Evolutionary conservation across 2,113 vertebrate species (phyloP), one percentile per base, ranked within the genome.

Genomic region (Rhinopomastus cyanomelas): DNA sequence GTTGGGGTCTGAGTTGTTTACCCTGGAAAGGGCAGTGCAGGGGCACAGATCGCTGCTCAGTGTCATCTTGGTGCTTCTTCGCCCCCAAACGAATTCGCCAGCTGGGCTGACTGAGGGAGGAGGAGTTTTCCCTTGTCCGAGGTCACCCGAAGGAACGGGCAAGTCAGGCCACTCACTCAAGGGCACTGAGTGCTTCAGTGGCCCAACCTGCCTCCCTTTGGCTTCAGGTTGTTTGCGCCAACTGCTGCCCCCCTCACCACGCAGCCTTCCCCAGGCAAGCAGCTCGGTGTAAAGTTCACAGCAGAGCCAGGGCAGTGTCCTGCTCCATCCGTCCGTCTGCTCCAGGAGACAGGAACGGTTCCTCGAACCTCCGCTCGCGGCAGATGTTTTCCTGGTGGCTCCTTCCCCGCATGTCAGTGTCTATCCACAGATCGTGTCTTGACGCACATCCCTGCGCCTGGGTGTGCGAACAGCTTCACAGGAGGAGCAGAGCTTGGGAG

Each of bases 51-150:
- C 95, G 93, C 94, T 96, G 84, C 94, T 87, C 93, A 96, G 78
- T 97, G 97, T 97, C 96, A 96, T 96, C 86, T 93, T 92, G 86
- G 90, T 93, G 87, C 80, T 88, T 95, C 81, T 95, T 92, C 60
- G 75, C 57, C 53, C 79, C 75, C 81, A 78, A 73, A 96, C 89
- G 95, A 93, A 93, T 97, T 96, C 80, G 29, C 95, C 94, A 94
- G 80, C 93, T 95, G 95, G 89, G 82, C 48, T 76, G 88, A 93
- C 34, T 94, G 77, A 95, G 68, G 67, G 94, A 96, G 92, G 94
- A 67, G 85, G 94, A 96, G 97, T 96, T 95, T 92, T 92, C 95
- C 96, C 95, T 96, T 93, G 94, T 86, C 93, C 96, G 97, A 97
- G 97, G 96, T 96, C 97, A 97, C 89, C 79, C 81, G 87, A 87